phyloP scores from a whole-genome alignment of 2,113 vertebrate genomes.

The Illadopsis cleaveri region DNA sequence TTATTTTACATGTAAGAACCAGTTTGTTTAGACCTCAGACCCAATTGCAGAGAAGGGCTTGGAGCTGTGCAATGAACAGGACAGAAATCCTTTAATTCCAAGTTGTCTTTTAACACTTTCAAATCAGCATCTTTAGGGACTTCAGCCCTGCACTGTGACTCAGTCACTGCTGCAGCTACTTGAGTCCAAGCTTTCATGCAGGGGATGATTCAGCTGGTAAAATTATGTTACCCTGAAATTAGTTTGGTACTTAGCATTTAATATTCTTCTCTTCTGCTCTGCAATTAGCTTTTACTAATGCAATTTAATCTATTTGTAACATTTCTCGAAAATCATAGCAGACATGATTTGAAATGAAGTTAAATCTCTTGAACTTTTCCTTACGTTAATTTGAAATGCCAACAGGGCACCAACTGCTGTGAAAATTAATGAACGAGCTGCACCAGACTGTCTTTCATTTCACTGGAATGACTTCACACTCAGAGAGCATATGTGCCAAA shows the following conservation, averaged over 20 bases:
- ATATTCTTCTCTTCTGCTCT: conserved; percentile 61
- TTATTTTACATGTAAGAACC: neutral
- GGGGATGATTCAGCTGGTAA: conserved; percentile 30
- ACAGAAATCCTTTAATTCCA: neutral
- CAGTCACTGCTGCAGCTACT: neutral
- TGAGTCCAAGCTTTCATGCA: neutral
- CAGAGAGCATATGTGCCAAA: conserved; percentile 59
- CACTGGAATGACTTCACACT: conserved; percentile 58
- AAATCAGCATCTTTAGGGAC: neutral
- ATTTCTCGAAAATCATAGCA: conserved; percentile 69
- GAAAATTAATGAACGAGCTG: conserved; percentile 79
- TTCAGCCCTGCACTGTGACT: neutral
- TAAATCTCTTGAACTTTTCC: conserved; percentile 72
- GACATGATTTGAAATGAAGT: conserved; percentile 67
- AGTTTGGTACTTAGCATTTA: conserved; percentile 49
- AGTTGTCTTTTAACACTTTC: neutral
- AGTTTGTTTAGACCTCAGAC: neutral
- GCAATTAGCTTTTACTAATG: conserved; percentile 69
- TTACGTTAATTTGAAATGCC: conserved; percentile 73
- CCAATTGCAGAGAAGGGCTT: neutral
- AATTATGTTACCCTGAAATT: conserved; percentile 45
- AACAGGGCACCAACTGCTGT: conserved; percentile 76
- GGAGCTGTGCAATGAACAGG: neutral
- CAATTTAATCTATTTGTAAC: conserved; percentile 65
- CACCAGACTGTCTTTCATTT: conserved; percentile 70